These are phyloP conservation scores for Drosophila jambulina DNA, from an alignment of 1,140 invertebrate genomes.

Conservation along the genomic window DNA sequence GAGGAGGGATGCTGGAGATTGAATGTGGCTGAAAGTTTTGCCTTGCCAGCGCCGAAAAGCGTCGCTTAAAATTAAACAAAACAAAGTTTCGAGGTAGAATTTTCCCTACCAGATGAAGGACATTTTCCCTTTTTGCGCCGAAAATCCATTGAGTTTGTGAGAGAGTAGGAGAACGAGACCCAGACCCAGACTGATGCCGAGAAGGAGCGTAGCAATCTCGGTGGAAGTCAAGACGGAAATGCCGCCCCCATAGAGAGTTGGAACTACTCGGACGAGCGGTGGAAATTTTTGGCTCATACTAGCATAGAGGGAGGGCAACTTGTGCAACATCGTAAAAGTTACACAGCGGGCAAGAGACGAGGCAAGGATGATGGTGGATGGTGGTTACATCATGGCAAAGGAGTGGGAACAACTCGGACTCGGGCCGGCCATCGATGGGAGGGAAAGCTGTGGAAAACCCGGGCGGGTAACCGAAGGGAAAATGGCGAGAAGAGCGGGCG, in stretches of 20 bases:
- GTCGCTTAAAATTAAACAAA: conserved; percentile 69
- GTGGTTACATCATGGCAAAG: conserved; percentile 36
- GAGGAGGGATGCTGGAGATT: conserved; percentile 4
- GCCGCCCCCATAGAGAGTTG: conserved; percentile 31
- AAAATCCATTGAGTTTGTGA: conserved; percentile 18
- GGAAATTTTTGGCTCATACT: conserved; percentile 36
- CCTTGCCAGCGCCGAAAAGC: conserved; percentile 33
- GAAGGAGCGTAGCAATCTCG: conserved; percentile 36
- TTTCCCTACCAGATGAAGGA: conserved; percentile 38
- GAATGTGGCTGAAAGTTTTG: conserved; percentile 50
- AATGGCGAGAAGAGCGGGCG: conserved; percentile 12
- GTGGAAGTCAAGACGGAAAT: conserved; percentile 57
- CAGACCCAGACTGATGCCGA: too few species aligned
- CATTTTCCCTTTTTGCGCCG: conserved; percentile 30
- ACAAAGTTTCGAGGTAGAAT: conserved; percentile 50
- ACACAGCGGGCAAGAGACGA: conserved; percentile 2
- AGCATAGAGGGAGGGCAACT: conserved; percentile 30
- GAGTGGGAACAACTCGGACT: conserved; percentile 1
- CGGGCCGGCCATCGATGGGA: conserved; percentile 23
- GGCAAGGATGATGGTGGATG: conserved; percentile 7
- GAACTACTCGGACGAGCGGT: conserved; percentile 48
- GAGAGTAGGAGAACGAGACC: background rate
- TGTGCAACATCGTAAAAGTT: conserved; percentile 62
- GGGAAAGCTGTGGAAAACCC: conserved; percentile 9
- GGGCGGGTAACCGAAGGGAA: conserved; percentile 8